phyloP scores from a whole-genome alignment of 1,140 invertebrate species.

The Neodiprion lecontei region DNA sequence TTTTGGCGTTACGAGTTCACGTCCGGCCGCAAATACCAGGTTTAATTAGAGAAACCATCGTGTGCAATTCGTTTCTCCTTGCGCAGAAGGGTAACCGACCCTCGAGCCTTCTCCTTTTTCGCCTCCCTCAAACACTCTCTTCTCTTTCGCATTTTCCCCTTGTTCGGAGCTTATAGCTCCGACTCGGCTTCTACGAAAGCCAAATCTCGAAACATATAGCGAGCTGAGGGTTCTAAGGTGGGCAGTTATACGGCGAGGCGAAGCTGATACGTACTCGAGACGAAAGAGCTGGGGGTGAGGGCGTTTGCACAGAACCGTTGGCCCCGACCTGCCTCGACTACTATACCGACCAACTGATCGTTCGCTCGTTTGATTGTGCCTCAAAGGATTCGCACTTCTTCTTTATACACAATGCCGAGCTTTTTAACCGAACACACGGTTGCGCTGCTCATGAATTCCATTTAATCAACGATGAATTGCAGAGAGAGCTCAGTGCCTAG shows the following conservation, averaged over 20 bases:
- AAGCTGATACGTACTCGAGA: slow-evolving; percentile 1
- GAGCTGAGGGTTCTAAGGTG: neutral
- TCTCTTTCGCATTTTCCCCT: neutral
- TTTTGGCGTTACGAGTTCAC: neutral
- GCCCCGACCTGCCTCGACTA: neutral
- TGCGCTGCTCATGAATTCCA: neutral
- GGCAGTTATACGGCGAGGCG: slow-evolving; percentile 1
- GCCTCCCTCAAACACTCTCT: neutral
- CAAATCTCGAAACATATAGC: neutral
- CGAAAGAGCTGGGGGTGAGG: neutral
- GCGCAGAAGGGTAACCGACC: neutral
- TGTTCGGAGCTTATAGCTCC: neutral
- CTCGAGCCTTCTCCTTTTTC: neutral
- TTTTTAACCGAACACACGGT: slow-evolving; percentile 1
- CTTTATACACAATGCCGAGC: neutral
- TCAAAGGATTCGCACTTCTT: neutral
- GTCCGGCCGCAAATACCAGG: slow-evolving; percentile 10
- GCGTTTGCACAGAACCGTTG: slow-evolving; percentile 1
- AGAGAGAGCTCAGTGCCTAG: neutral
- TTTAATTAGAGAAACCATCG: slow-evolving; percentile 15
- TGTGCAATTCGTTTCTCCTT: slow-evolving; percentile 2
- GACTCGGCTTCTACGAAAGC: neutral
- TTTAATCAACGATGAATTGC: neutral
- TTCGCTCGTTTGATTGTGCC: neutral
- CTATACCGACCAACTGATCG: neutral